Base-by-base conservation (phyloP, 1,140 invertebrate species). In the Panagrolaimus sp. region DNA sequence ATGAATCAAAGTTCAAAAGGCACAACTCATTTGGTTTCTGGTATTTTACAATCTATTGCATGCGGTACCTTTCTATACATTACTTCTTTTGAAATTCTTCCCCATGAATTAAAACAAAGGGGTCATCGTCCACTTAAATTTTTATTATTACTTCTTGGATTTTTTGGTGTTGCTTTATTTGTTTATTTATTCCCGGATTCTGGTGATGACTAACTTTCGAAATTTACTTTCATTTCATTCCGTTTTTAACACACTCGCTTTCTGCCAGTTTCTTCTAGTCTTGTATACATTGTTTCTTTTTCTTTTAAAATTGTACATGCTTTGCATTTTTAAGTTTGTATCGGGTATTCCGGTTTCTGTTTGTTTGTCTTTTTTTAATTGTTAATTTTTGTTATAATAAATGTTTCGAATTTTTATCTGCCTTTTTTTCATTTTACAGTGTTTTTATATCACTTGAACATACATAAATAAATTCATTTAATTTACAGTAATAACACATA, bases 1-100 rank as follows among this genome's bases (percentile, higher is more conserved):
- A 57, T 82, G 31, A 64, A 63, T 46, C n/a, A 31, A 8, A 45
- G 42, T 38, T 77, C 71, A 3, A 69, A 46, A 44, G 72, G 47
- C 5, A 42, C 63, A 9, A 53, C 74, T n/a, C 38, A 62, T 53
- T 43, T 80, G 46, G 68, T 70, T 47, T 74, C 68, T 14, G 80
- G 72, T 31, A 77, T 72, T 65, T 65, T 69, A 9, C 80, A 71
- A 76, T 87, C 87, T 16, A 75, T 94, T 43, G 91, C 92, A n/a
- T 91, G 90, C 48, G 93, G 93, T 48, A 94, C 92, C 1, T 88
- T 96, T 53, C 84, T 96, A 0, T 96, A 94, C 84, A 91, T 95
- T 47, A 92, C 91, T 0, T 91, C 93, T 43, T 91, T 92, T 81
- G 93, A 96, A 86, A 90, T 96, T 25, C 84, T 96, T 25, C 92